These are phyloP conservation scores for Aporophyla nigra DNA, from an alignment of 2,888 invertebrate species.

Conservation along the genomic window DNA sequence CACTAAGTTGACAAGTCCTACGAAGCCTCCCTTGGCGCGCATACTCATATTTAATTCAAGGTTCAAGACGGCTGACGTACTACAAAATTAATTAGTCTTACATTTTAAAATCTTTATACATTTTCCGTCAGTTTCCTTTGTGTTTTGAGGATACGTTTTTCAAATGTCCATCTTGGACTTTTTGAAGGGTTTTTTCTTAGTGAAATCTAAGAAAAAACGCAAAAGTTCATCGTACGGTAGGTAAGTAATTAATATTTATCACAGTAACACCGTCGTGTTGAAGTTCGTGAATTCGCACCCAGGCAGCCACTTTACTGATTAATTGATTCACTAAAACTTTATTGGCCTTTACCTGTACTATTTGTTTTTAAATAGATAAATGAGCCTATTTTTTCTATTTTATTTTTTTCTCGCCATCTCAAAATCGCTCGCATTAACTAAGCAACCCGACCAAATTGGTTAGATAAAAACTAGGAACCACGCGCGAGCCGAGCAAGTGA, in stretches of 20 bases:
- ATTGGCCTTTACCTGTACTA: too few species aligned
- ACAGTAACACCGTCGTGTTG: background rate
- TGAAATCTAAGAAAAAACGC: background rate
- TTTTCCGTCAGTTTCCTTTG: background rate
- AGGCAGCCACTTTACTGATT: background rate
- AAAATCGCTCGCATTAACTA: too few species aligned
- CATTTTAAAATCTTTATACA: constrained; percentile 9
- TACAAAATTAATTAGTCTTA: constrained; percentile 44
- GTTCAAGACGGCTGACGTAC: constrained; percentile 8
- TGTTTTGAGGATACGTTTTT: background rate
- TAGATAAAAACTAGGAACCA: too few species aligned
- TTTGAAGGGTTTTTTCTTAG: too few species aligned
- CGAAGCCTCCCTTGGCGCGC: constrained; percentile 1
- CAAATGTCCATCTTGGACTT: too few species aligned
- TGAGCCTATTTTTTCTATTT: too few species aligned
- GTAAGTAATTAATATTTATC: background rate
- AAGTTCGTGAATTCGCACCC: background rate
- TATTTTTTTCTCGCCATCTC: too few species aligned
- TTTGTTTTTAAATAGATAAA: too few species aligned
- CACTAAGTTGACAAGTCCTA: constrained; percentile 26
- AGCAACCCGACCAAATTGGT: too few species aligned
- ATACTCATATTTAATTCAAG: constrained; percentile 40
- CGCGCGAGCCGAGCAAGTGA: too few species aligned
- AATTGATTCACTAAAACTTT: too few species aligned
- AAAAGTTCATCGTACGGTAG: background rate